A percentile compares a stretch with the other conserved stretches of the same genome.
phyloP scores from a whole-genome alignment of 2,888 invertebrate genomes.

The Pharmacophagus antenor region DNA sequence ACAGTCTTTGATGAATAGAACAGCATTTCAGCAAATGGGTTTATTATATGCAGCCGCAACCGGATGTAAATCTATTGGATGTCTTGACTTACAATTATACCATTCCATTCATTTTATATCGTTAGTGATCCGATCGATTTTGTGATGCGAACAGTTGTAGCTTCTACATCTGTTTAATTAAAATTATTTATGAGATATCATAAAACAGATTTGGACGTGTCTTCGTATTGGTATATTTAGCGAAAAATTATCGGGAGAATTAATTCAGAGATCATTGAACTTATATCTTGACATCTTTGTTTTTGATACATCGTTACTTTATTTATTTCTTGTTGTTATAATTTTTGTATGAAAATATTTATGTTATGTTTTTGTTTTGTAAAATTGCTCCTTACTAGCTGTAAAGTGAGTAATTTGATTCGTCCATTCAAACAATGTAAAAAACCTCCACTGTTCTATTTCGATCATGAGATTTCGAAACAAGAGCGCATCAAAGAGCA shows the following conservation, averaged over 20 bases:
- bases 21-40: constrained; percentile 22
- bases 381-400: too few species aligned
- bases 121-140: constrained; percentile 31
- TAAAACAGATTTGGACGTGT: neutral
- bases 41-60: constrained; percentile 27
- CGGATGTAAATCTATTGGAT: constrained; percentile 36
- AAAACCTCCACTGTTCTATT: constrained; percentile 10
- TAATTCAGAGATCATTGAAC: neutral
- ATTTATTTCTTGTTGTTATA: neutral
- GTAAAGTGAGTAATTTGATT: too few species aligned
- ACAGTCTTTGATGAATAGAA: constrained; percentile 3
- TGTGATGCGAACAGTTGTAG: neutral
- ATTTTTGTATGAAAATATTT: too few species aligned
- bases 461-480: constrained; percentile 27
- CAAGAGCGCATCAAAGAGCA: constrained; percentile 33
- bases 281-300: neutral
- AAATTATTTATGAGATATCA: neutral
- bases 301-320: neutral
- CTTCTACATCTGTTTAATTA: neutral
- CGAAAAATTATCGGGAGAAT: neutral
- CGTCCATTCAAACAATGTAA: too few species aligned
- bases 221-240: neutral
- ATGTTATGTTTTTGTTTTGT: too few species aligned
- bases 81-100: constrained; percentile 37
- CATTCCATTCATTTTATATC: constrained; percentile 33